Conservation (phyloP, 1,140 invertebrate genomes). For the Anastrepha obliqua region DNA sequence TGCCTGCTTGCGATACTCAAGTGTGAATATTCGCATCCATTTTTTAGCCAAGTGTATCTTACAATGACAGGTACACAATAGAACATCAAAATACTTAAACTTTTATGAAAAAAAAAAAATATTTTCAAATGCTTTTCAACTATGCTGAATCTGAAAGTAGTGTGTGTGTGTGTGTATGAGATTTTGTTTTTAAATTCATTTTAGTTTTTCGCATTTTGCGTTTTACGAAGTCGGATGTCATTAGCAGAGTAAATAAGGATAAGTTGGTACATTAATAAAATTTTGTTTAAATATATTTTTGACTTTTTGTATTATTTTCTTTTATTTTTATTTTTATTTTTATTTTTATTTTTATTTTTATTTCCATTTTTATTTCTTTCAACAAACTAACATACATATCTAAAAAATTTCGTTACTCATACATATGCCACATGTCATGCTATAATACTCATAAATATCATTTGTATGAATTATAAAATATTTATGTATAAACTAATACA, state of each 20-base stretch:
- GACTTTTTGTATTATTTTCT: not conserved
- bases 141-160: no score
- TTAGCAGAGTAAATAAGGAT: no score
- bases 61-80: constrained; percentile 31
- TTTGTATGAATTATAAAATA: constrained; percentile 40
- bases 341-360: not conserved
- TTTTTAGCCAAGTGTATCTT: no score
- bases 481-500: constrained; percentile 50
- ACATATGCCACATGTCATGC: constrained; percentile 16
- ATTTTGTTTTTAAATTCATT: not conserved
- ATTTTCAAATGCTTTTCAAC: not conserved
- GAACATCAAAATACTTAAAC: not conserved
- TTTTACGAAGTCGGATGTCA: no score
- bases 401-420: constrained; percentile 47
- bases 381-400: constrained; percentile 33
- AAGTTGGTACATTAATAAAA: not conserved
- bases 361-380: not conserved
- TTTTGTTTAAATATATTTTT: not conserved
- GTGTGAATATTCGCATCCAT: no score
- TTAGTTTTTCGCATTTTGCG: not conserved
- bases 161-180: no score
- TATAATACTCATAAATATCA: not conserved
- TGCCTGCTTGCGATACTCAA: not conserved
- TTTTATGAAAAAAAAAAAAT: not conserved
- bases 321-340: not conserved